Conservation (phyloP, 2,797 vertebrate species). For the Paguma larvata region DNA sequence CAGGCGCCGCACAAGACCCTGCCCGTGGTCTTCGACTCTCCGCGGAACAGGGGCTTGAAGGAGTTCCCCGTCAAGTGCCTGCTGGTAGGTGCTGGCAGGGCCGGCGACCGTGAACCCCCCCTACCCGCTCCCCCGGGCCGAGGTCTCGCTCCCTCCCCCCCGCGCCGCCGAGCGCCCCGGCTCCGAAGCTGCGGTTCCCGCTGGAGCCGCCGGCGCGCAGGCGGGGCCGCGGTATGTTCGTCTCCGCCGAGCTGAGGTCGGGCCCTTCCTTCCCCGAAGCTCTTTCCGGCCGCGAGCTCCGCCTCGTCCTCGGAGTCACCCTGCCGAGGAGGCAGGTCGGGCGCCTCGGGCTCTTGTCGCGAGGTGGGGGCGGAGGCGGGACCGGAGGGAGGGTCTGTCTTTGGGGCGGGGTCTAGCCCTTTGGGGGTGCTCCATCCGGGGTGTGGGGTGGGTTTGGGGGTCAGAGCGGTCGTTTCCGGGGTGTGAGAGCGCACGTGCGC, state of each 20-base stretch:
- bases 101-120: accelerated
- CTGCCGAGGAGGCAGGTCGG: accelerated
- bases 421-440: neutral
- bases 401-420: neutral
- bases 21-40: slow-evolving; percentile 96
- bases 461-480: neutral
- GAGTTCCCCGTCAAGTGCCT: slow-evolving; percentile 91
- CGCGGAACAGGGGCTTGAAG: slow-evolving; percentile 91
- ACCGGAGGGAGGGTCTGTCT: neutral
- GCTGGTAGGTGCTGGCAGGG: slow-evolving; percentile 80
- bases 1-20: slow-evolving; percentile 94
- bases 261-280: neutral
- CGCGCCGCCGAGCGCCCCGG: accelerated
- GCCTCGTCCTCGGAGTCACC: neutral
- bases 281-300: neutral
- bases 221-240: accelerated
- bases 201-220: accelerated
- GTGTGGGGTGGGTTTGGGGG: neutral
- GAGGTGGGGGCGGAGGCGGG: accelerated
- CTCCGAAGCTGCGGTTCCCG: neutral
- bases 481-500: neutral
- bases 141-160: no score
- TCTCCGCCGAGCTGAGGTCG: neutral
- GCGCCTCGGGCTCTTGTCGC: neutral
- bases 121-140: no score